Conservation (phyloP, 2,888 invertebrate genomes). For the Allophyes oxyacanthae region DNA sequence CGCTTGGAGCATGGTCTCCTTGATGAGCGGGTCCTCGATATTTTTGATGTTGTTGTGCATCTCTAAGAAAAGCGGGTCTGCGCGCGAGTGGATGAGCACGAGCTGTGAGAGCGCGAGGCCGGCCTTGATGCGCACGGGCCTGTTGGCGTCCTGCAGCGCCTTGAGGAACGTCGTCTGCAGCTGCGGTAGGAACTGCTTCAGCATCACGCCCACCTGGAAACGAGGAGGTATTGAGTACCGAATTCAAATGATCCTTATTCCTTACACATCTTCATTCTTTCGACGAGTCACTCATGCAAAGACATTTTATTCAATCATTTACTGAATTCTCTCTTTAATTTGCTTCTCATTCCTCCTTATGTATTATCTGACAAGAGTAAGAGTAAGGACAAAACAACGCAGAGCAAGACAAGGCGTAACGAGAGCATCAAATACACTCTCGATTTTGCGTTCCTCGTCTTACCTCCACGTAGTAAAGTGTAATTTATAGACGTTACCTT, state of each 20-base stretch:
- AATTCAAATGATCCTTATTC: too few relatives aligned
- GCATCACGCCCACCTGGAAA: conserved; percentile 95
- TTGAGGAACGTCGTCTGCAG: conserved; percentile 99
- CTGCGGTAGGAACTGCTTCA: conserved; percentile 99
- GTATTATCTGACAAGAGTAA: too few relatives aligned
- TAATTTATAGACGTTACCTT: conserved; percentile 90
- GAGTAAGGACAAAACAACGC: too few relatives aligned
- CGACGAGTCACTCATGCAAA: too few relatives aligned
- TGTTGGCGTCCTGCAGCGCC: conserved; percentile 96
- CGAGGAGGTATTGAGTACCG: neutral
- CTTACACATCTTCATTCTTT: too few relatives aligned
- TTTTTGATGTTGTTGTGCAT: conserved; percentile 95
- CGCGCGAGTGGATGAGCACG: conserved; percentile 96
- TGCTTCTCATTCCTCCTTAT: too few relatives aligned
- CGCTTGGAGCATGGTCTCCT: conserved; percentile 98
- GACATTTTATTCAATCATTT: too few relatives aligned
- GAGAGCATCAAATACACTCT: too few relatives aligned
- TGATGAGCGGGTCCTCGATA: conserved; percentile 95
- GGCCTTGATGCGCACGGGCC: conserved; percentile 96
- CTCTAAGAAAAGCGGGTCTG: conserved; percentile 98
- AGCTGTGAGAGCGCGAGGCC: conserved; percentile 96
- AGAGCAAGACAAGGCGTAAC: too few relatives aligned
- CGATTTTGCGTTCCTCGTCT: too few relatives aligned
- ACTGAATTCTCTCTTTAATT: too few relatives aligned
- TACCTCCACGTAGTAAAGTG: too few relatives aligned